Conservation (phyloP, 2,888 invertebrate species). For the Hypercompe scribonia region DNA sequence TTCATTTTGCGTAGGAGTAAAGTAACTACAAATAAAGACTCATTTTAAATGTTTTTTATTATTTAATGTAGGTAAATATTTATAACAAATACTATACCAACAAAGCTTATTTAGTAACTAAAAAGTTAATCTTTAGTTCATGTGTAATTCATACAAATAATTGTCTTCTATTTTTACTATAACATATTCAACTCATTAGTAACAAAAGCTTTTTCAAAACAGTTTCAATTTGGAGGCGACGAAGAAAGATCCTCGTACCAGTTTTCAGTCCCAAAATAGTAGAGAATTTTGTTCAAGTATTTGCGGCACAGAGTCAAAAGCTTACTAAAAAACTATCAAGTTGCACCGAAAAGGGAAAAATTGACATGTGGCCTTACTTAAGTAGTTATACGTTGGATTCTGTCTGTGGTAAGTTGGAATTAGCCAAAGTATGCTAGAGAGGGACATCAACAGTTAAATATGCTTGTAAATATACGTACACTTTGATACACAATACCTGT, state of each 20-base stretch:
- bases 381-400: constrained; percentile 88
- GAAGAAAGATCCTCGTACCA: constrained; percentile 88
- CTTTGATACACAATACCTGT: no score
- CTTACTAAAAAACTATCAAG: constrained; percentile 75
- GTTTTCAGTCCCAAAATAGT: constrained; percentile 90
- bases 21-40: no score
- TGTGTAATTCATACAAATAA: background rate
- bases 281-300: constrained; percentile 88
- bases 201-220: constrained; percentile 8
- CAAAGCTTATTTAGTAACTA: no score
- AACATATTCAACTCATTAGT: background rate
- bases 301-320: constrained; percentile 86
- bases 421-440: background rate
- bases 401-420: constrained; percentile 84
- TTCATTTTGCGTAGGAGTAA: background rate
- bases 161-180: background rate
- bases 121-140: no score
- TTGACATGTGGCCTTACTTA: constrained; percentile 85
- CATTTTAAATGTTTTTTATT: no score
- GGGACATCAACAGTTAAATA: background rate
- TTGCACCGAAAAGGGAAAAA: constrained; percentile 58
- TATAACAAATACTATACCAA: no score
- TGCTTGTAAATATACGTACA: background rate
- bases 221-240: constrained; percentile 87
- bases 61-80: background rate